These are phyloP conservation scores for Electrophaes corylata DNA, from an alignment of 2,888 invertebrate species.

Conservation along the genomic window DNA sequence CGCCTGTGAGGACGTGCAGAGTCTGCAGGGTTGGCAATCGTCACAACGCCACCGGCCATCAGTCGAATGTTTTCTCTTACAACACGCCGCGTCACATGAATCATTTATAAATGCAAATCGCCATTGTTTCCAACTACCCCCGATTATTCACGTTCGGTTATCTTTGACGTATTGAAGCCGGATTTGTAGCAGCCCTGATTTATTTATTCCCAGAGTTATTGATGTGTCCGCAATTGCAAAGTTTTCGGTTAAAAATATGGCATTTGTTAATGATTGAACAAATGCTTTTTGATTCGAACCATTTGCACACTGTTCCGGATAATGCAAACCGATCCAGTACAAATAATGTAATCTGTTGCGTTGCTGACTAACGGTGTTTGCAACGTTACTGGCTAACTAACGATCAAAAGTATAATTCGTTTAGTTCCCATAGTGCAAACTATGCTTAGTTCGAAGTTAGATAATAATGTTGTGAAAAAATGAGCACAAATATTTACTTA, in stretches of 20 bases:
- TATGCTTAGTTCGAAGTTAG: too few species aligned
- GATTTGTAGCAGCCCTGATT: slow-evolving; percentile 44
- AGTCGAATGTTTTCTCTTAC: slow-evolving; percentile 63
- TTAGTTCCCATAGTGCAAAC: not conserved
- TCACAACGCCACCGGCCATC: slow-evolving; percentile 56
- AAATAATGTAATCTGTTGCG: not conserved
- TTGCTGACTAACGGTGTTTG: too few species aligned
- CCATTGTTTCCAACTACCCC: slow-evolving; percentile 65
- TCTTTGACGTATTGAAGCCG: slow-evolving; percentile 65
- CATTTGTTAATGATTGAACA: slow-evolving; percentile 27
- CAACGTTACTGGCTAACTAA: not conserved
- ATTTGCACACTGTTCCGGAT: not conserved
- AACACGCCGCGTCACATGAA: slow-evolving; percentile 65
- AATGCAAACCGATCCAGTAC: not conserved
- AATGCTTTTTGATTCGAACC: not conserved
- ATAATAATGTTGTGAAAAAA: too few species aligned
- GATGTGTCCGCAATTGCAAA: slow-evolving; percentile 38
- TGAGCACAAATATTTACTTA: too few species aligned
- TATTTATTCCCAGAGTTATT: slow-evolving; percentile 43
- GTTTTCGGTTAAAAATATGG: slow-evolving; percentile 33
- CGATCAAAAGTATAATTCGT: not conserved
- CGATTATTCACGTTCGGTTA: slow-evolving; percentile 73
- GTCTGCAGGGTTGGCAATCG: slow-evolving; percentile 54
- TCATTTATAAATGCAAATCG: slow-evolving; percentile 77
- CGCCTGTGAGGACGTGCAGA: not conserved